A percentile compares a stretch with the other conserved stretches of the same genome.
phyloP scores from a whole-genome alignment of 2,113 vertebrate species.

The Podarcis raffonei region DNA sequence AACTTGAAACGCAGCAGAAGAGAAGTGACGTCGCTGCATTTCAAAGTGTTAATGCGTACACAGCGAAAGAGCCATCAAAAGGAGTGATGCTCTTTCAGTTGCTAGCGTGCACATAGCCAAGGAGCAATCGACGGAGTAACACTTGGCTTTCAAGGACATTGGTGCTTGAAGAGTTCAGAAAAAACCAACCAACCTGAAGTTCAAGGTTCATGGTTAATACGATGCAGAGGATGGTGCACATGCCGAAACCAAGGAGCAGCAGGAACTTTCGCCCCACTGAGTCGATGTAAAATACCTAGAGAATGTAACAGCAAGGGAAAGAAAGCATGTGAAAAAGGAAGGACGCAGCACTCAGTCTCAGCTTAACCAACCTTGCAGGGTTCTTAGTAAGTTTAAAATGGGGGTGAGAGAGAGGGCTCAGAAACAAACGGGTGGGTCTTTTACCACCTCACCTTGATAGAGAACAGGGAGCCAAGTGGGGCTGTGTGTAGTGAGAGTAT shows the following conservation, averaged over 20 bases:
- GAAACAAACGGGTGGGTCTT: too few species aligned
- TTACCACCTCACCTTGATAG: too few species aligned
- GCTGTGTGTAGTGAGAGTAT: neutral
- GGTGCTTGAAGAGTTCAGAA: fast-evolving
- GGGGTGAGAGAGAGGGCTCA: neutral
- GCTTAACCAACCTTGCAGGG: neutral
- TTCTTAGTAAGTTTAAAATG: neutral
- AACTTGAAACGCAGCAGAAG: too few species aligned
- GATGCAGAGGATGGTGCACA: slow-evolving; percentile 81
- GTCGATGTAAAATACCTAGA: slow-evolving; percentile 89
- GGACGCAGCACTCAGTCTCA: too few species aligned
- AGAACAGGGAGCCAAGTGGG: neutral
- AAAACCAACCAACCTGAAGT: slow-evolving; percentile 81
- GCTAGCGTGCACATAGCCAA: neutral
- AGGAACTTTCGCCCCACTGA: slow-evolving; percentile 81
- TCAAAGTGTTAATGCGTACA: too few species aligned
- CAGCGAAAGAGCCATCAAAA: too few species aligned
- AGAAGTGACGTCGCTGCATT: too few species aligned
- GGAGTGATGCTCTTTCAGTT: too few species aligned
- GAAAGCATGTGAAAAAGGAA: too few species aligned
- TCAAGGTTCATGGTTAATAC: slow-evolving; percentile 82
- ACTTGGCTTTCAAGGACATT: neutral
- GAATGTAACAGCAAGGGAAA: neutral
- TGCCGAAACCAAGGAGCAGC: slow-evolving; percentile 84
- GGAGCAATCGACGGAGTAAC: neutral